Evolutionary conservation across 2,797 vertebrate genomes (phyloP).

Genomic region (Chelonia mydas): DNA sequence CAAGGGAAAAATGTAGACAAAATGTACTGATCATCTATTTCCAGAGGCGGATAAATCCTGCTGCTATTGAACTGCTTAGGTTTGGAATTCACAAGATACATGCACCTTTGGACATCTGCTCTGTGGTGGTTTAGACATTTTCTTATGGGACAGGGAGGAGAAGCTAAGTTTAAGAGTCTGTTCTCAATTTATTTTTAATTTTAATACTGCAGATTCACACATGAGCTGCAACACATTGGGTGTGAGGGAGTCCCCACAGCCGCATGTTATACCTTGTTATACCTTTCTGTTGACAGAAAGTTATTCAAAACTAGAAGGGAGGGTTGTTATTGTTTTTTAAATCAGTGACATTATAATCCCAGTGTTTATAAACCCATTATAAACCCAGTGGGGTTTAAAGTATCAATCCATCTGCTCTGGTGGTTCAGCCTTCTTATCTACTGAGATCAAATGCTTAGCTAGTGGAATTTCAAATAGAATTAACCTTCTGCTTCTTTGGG

Average conservation of each 20-base stretch:
- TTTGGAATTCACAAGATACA: conserved; percentile 22
- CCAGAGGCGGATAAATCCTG: conserved; percentile 28
- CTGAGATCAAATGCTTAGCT: conserved; percentile 21
- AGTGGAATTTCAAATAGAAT: conserved; percentile 48
- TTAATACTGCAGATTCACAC: neutral
- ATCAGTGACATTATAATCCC: neutral
- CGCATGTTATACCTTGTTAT: neutral
- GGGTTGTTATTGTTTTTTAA: neutral
- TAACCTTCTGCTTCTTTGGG: conserved; percentile 40
- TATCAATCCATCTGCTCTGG: conserved; percentile 25
- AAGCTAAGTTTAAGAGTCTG: conserved; percentile 4
- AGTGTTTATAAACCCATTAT: neutral
- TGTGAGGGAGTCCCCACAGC: neutral
- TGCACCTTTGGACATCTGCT: neutral
- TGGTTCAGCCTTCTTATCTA: conserved; percentile 22
- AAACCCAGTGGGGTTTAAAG: neutral
- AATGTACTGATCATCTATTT: neutral
- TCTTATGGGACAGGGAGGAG: conserved; percentile 12
- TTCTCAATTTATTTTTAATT: conserved; percentile 20
- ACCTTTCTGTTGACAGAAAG: neutral
- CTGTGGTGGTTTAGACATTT: neutral
- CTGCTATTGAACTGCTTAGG: conserved; percentile 12
- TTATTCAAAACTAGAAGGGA: neutral
- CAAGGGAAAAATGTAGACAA: neutral
- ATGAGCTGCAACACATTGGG: neutral